phyloP scores from a whole-genome alignment of 1,140 invertebrate species.

The Aphelenchoides avenae region DNA sequence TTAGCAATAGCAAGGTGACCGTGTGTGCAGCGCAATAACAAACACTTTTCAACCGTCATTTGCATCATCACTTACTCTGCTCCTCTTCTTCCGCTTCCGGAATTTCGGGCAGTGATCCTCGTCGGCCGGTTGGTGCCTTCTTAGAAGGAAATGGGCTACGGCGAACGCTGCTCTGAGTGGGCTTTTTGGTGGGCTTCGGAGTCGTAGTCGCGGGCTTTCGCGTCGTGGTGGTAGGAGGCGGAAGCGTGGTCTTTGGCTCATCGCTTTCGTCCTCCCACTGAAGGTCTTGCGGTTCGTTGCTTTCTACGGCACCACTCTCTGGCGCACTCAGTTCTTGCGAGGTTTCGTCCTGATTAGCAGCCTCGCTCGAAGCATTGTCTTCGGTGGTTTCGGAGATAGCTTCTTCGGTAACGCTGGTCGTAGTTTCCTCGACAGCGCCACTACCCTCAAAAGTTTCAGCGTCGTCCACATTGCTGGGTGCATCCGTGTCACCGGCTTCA shows the following conservation, averaged over 20 bases:
- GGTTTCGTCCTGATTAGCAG: too few relatives aligned
- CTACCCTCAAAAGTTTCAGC: not conserved
- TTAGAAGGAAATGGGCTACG: too few relatives aligned
- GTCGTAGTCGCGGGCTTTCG: not conserved
- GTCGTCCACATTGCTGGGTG: not conserved
- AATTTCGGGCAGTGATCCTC: not conserved
- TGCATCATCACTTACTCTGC: constrained; percentile 9
- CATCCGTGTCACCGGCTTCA: not conserved
- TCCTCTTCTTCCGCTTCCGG: constrained; percentile 33
- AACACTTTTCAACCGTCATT: constrained; percentile 5
- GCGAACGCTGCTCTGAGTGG: too few relatives aligned
- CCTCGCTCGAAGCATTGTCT: too few relatives aligned
- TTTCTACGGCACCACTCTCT: too few relatives aligned
- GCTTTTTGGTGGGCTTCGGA: constrained; percentile 4
- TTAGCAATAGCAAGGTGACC: too few relatives aligned
- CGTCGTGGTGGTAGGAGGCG: constrained; percentile 6
- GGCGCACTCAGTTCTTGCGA: too few relatives aligned
- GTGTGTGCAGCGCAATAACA: too few relatives aligned
- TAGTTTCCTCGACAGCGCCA: not conserved
- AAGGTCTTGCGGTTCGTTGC: too few relatives aligned
- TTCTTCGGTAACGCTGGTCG: constrained; percentile 2
- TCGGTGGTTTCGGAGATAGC: not conserved
- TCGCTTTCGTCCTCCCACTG: not conserved
- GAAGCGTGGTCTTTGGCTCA: not conserved
- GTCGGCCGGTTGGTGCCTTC: not conserved